phyloP scores from a whole-genome alignment of 2,113 vertebrate species.

The Tachysurus fulvidraco region DNA sequence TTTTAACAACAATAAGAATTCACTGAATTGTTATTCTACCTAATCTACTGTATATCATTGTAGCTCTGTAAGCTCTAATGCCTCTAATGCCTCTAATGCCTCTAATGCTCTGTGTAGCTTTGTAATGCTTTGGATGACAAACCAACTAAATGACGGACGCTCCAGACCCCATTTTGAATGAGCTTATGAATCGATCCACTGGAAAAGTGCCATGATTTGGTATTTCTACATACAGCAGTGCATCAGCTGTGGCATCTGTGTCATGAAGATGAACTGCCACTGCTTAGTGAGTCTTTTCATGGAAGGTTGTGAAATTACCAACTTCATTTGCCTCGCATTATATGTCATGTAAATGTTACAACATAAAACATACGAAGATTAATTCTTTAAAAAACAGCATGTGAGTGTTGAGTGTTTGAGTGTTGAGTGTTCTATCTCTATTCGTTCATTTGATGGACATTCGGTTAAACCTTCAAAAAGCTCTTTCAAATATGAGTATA shows the following conservation, averaged over 20 bases:
- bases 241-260: background rate
- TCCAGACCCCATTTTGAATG: background rate
- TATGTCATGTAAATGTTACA: conserved; percentile 22
- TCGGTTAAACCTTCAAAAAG: background rate
- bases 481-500: conserved; percentile 16
- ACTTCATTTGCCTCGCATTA: conserved; percentile 23
- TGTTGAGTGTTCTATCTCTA: conserved; percentile 2
- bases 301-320: background rate
- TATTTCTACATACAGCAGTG: background rate
- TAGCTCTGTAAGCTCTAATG: conserved; percentile 13
- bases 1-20: conserved; percentile 37
- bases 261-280: conserved; percentile 18
- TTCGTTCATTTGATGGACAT: conserved; percentile 5
- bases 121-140: conserved; percentile 26
- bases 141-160: conserved; percentile 10
- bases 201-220: background rate
- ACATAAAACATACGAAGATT: background rate
- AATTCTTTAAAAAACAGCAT: background rate
- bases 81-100: conserved; percentile 28
- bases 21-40: conserved; percentile 9
- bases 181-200: background rate
- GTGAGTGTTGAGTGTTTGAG: conserved; percentile 19
- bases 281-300: conserved; percentile 16
- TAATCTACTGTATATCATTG: background rate
- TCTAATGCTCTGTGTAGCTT: conserved; percentile 10